Evolutionary conservation across 2,113 vertebrate genomes (phyloP).

Genomic region (Colaptes auratus): DNA sequence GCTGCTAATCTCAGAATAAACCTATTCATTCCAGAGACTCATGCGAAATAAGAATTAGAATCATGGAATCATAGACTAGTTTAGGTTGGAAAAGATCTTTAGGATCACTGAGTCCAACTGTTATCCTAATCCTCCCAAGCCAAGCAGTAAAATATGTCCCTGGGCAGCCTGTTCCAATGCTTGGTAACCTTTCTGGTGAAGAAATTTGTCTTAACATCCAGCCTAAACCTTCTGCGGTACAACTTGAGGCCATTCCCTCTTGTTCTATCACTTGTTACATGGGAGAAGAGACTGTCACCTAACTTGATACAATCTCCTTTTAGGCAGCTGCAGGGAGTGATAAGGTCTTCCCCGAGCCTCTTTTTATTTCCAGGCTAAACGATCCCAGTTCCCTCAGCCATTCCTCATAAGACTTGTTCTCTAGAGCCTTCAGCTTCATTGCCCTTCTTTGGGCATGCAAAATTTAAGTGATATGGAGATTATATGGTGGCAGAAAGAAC

Average conservation of each 20-base stretch:
- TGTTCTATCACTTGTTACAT: neutral
- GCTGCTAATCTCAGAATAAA: conserved; percentile 1
- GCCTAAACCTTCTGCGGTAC: neutral
- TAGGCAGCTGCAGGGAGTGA: neutral
- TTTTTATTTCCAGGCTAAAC: neutral
- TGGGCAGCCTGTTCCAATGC: neutral
- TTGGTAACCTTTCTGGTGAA: neutral
- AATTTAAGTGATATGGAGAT: neutral
- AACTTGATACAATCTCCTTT: neutral
- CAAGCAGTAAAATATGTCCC: neutral
- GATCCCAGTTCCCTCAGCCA: neutral
- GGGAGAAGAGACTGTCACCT: neutral
- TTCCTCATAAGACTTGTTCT: neutral
- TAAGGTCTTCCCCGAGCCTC: neutral
- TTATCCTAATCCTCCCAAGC: neutral
- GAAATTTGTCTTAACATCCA: neutral
- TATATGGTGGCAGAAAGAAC: neutral
- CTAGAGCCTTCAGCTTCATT: neutral
- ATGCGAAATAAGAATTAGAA: neutral
- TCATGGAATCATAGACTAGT: neutral
- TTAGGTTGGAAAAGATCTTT: neutral
- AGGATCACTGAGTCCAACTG: neutral
- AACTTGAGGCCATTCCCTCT: neutral
- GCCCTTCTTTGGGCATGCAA: neutral
- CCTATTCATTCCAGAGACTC: neutral